Percentiles rank a stretch among this genome's conserved stretches.
These are phyloP conservation scores for Sogatella furcifera DNA, from an alignment of 1,140 invertebrate genomes.

Conservation along the genomic window DNA sequence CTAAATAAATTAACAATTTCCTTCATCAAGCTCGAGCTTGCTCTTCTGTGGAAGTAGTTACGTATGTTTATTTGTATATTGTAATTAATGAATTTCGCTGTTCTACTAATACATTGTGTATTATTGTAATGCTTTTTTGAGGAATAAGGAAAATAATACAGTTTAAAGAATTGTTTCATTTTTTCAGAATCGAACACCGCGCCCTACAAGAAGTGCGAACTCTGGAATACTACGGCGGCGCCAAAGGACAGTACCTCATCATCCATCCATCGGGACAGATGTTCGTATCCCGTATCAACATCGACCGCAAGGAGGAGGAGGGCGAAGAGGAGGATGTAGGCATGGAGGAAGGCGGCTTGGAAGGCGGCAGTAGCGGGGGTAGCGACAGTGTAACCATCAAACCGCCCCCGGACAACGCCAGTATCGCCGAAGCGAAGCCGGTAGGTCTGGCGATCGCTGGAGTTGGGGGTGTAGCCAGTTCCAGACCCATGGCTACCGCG, in stretches of 20 bases:
- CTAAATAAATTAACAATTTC: too few relatives aligned
- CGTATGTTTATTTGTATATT: too few relatives aligned
- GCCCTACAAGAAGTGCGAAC: not conserved
- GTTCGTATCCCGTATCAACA: conserved; percentile 36
- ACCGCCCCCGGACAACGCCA: conserved; percentile 40
- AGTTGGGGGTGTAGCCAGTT: conserved; percentile 47
- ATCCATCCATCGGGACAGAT: conserved; percentile 39
- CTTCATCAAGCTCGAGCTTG: too few relatives aligned
- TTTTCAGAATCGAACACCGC: not conserved
- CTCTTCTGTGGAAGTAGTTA: too few relatives aligned
- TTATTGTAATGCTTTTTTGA: too few relatives aligned
- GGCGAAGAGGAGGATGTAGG: conserved; percentile 39
- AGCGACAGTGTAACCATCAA: conserved; percentile 34
- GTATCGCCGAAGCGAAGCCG: conserved; percentile 58
- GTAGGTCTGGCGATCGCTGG: conserved; percentile 44
- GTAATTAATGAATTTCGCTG: too few relatives aligned
- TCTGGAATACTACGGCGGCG: conserved; percentile 52
- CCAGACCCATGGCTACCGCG: conserved; percentile 52
- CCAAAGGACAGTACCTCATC: conserved; percentile 48
- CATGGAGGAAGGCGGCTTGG: conserved; percentile 23
- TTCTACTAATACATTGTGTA: too few relatives aligned
- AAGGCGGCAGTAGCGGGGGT: conserved; percentile 17
- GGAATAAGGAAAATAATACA: too few relatives aligned
- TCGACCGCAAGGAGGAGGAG: conserved; percentile 27
- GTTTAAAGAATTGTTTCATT: too few relatives aligned